Evolutionary conservation across 2,113 vertebrate species (phyloP), one percentile per base, ranked within the genome.

Genomic region (Theristicus caerulescens): DNA sequence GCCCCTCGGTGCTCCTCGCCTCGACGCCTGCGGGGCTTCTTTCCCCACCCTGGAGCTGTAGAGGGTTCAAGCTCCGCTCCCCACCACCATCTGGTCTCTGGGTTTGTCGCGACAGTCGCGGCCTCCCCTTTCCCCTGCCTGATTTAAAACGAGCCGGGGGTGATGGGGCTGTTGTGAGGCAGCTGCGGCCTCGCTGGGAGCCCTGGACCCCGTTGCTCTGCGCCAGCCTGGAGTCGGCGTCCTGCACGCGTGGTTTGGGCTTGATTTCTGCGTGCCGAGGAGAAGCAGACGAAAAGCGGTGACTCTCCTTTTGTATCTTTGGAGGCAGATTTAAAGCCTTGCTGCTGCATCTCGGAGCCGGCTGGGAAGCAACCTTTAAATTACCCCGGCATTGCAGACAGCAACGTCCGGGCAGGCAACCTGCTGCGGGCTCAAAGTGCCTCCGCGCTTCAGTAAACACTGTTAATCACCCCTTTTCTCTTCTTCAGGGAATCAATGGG

Each of bases 311-410:
- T 36, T 26, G 7, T 40, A 2, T 9, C 44, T 59, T 22, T 11
- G 31, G 32, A 83, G 42, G 38, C 29, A 31, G 49, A 20, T 17
- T 16, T 51, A 31, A 24, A 44, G 62, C 32, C 32, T 31, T 4
- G 36, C 16, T 11, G 0, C 55, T 58, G 62, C 44, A 2, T 9
- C 46, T n/a, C 2, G 4, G 86, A 65, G 81, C 29, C 1, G 2
- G 13, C 47, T 34, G 62, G 54, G 26, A 55, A 31, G 49, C 27
- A 4, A 5, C 13, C 36, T 16, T 10, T 36, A 25, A 10, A 13
- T n/a, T 6, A 13, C 5, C 18, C 24, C 34, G 3, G 17, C 31
- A 1, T 4, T 31, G 38, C 77, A 25, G 71, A 8, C 71, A 3
- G 58, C 5, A 2, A 6, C 7, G 51, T 14, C 29, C 2, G 5